phyloP scores from a whole-genome alignment of 2,888 invertebrate genomes.

The Apoda limacodes region DNA sequence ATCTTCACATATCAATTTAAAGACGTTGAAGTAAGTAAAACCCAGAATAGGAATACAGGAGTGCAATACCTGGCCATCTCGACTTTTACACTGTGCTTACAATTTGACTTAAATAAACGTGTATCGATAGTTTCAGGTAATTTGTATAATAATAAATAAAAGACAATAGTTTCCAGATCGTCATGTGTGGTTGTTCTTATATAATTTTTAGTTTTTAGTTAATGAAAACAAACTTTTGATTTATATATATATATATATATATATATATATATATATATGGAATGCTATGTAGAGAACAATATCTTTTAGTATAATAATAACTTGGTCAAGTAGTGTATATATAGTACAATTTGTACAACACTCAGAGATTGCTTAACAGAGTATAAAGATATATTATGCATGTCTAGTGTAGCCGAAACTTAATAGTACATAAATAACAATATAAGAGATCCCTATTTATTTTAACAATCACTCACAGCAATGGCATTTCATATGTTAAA shows the following conservation, averaged over 20 bases:
- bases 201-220: no score
- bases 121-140: no score
- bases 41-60: no score
- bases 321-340: slow-evolving; percentile 41
- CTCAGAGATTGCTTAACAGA: slow-evolving; percentile 52
- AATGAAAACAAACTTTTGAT: no score
- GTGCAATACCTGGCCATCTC: no score
- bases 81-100: no score
- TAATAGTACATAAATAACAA: slow-evolving; percentile 64
- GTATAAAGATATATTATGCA: slow-evolving; percentile 42
- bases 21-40: no score
- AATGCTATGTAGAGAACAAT: slow-evolving; percentile 34
- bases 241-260: no score
- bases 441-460: slow-evolving; percentile 59
- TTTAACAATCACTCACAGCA: slow-evolving; percentile 35
- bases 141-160: no score
- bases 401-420: slow-evolving; percentile 56
- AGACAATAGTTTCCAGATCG: slow-evolving; percentile 43
- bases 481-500: slow-evolving; percentile 62
- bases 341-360: slow-evolving; percentile 44
- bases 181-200: slow-evolving; percentile 49
- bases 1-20: no score
- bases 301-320: slow-evolving; percentile 39
- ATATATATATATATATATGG: no score
- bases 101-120: no score